Evolutionary conservation across 2,113 vertebrate genomes (phyloP), one percentile per base, ranked within the genome.

Genomic region (Datnioides undecimradiatus): DNA sequence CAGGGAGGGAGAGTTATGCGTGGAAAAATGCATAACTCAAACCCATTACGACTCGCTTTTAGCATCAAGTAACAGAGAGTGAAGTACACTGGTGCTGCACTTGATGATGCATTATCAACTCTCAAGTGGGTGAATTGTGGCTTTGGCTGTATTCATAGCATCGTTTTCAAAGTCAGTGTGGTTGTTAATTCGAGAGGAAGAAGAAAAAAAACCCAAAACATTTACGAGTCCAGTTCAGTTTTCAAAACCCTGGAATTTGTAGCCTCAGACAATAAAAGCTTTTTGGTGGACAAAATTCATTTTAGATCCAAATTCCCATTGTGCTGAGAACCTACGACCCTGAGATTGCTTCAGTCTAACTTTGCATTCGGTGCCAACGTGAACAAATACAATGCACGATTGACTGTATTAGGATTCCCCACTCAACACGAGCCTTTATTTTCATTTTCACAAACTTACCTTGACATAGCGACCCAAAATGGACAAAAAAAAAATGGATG

Each of bases 81-180:
- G 84, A 83, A 91, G 88, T 84, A 85, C 76, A 77, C 85, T 88
- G 73, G 64, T 83, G 73, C 57, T 78, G 79, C 75, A 88, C 91
- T 92, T 84, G 79, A 91, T 89, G 88, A 86, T 89, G 82, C 90
- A 92, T 93, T 91, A 93, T 87, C 87, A 81, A 78, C 83, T 87
- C 86, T 90, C 84, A 69, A 90, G 86, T 87, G 87, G 88, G 34
- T 78, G 66, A 89, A 90, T 90, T 90, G 80, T 80, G 85, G 85
- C 70, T 87, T 85, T 84, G 73, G 72, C 73, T 83, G 63, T 75
- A 82, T 80, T 86, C 77, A 73, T 34, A 73, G 58, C 34, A n/a
- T n/a, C 55, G 5, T 79, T 88, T 88, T 83, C 77, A 79, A 58
- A 80, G 73, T 83, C 69, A 65, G 54, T 72, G 49, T 55, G 45